These are phyloP conservation scores for Smittia aterrima DNA, from an alignment of 2,888 invertebrate species.

Conservation along the genomic window DNA sequence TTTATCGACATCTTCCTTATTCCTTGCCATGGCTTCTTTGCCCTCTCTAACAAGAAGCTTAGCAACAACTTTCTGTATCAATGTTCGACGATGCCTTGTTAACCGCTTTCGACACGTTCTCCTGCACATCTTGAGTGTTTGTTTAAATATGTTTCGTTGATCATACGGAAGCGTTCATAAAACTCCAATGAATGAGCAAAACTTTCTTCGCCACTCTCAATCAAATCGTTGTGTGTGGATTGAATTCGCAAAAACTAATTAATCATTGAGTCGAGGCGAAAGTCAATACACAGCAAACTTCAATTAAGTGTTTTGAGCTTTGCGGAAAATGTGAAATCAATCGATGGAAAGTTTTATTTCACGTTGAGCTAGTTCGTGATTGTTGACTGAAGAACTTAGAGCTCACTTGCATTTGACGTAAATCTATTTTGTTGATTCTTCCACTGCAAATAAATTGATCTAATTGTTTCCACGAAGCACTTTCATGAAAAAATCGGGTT, in stretches of 20 bases:
- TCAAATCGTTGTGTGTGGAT: not conserved
- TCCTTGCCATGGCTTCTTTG: not conserved
- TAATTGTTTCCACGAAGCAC: no score
- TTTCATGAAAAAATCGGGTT: no score
- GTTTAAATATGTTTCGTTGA: not conserved
- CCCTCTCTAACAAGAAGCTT: not conserved
- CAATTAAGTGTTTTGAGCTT: constrained; percentile 19
- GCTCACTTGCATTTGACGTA: no score
- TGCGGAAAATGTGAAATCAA: no score
- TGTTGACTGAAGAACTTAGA: no score
- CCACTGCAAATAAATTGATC: no score
- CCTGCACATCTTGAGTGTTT: constrained; percentile 1
- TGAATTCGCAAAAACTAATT: constrained; percentile 14
- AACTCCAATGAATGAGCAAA: not conserved
- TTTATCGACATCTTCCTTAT: constrained; percentile 15
- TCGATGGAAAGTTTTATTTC: no score
- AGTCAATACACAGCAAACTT: constrained; percentile 17
- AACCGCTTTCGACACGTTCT: constrained; percentile 16
- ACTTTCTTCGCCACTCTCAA: no score
- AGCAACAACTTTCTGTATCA: not conserved
- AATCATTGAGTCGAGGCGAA: not conserved
- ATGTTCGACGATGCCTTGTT: constrained; percentile 20
- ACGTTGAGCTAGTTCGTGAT: no score
- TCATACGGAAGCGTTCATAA: not conserved
- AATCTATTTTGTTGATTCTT: no score